Evolutionary conservation across 2,888 invertebrate species (phyloP), one percentile per base, ranked within the genome.

Genomic region (Koerneria pararmatus): DNA sequence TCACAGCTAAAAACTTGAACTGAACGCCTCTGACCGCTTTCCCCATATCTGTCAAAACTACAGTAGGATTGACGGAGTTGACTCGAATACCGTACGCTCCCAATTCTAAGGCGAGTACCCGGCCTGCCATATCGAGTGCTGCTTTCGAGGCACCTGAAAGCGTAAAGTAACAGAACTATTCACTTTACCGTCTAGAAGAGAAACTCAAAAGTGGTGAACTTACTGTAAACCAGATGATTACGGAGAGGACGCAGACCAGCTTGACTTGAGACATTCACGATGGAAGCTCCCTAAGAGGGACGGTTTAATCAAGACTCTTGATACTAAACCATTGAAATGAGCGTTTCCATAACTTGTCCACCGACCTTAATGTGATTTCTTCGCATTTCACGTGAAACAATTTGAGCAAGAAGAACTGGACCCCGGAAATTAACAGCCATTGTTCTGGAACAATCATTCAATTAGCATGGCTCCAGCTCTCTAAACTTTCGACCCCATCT

Each of bases 1-100:
- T n/a, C n/a, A n/a, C n/a, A n/a, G n/a, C n/a, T n/a, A n/a, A n/a
- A n/a, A n/a, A n/a, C n/a, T 15, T 46, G 15, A 24, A 22, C 0
- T 19, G n/a, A 49, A 24, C 19, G 24, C 49, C 48, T 48, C 65
- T 35, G 46, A 74, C 74, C 64, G 62, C 84, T 70, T 87, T 88
- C 0, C 93, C 93, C 91, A 95, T 90, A 63, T 90, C 91, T 0
- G 95, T 95, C 87, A 93, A 86, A n/a, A 93, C 90, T 0, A 93
- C 93, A 0, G 95, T 95, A 0, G 95, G 95, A 85, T 94, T 93
- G 0, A 95, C 90, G n/a, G 89, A 88, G 84, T 95, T 95, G 0
- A 91, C 90, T 27, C 95, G 88, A 76, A 95, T 62, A 82, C 86
- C 73, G 31, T 89, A 87, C 0, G 88, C 88, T 0, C 93, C 95